Evolutionary conservation across 2,888 invertebrate species (phyloP), one percentile per base, ranked within the genome.

Genomic region (Pseudococcus longispinus): DNA sequence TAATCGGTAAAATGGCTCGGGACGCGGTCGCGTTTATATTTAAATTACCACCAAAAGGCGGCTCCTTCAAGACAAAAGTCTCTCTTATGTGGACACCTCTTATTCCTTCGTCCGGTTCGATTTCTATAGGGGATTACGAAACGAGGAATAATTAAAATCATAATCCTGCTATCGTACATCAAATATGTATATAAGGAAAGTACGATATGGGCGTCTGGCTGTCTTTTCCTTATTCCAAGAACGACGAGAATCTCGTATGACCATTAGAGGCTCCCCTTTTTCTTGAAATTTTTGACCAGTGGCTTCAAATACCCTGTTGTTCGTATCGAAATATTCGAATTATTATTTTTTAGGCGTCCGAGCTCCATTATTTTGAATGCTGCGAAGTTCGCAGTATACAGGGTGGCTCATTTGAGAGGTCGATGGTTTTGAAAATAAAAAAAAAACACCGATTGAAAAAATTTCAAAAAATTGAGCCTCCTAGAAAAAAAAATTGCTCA

Each of bases 81-180:
- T 51, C 51, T n/a, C n/a, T 3, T 2, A 51, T n/a, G n/a, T 51
- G 51, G 51, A n/a, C 51, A 51, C n/a, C 51, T 51, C 51, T 46
- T 37, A 4, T 37, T 51, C 51, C 51, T n/a, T n/a, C n/a, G 5
- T 51, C 15, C 15, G 51, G n/a, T 15, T n/a, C n/a, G n/a, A 18
- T n/a, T 46, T 15, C 44, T 46, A 46, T 15, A 15, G 13, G 13
- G 44, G 44, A 46, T 15, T 46, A 51, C 5, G n/a, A 51, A 0
- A 51, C 51, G 70, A 70, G 70, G 11, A 70, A 70, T 70, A 70
- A 70, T 70, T 70, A 70, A 70, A 29, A 70, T 18, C 23, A 23
- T 23, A 51, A 51, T 51, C 51, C 51, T n/a, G 6, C 51, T 46
- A 3, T 46, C 44, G 13, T 46, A 46, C 44, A 11, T 46, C 13